A percentile compares a stretch with the other conserved stretches of the same genome.
Conservation (phyloP, 2,888 invertebrate species). For the Leptogaster cylindrica region DNA sequence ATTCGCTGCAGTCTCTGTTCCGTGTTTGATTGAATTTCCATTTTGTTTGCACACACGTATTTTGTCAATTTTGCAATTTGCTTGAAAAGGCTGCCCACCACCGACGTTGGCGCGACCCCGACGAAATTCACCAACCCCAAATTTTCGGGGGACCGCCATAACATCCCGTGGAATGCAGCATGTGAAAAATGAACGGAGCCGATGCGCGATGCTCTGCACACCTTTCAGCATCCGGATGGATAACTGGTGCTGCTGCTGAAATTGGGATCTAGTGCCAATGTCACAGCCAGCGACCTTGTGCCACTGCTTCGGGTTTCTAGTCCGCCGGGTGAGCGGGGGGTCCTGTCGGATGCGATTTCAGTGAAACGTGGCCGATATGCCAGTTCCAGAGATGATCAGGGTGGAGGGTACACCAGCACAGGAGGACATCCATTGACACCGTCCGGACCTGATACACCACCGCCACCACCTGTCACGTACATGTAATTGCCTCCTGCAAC, state of each 20-base stretch:
- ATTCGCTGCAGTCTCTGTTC: not conserved
- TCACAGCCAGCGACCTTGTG: conserved; percentile 38
- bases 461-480: conserved; percentile 39
- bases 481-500: conserved; percentile 40
- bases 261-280: conserved; percentile 25
- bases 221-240: not conserved
- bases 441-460: not conserved
- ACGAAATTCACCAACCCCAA: too few species aligned
- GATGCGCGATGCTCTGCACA: not conserved
- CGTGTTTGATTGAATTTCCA: conserved; percentile 35
- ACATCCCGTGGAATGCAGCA: conserved; percentile 17
- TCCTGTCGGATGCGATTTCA: conserved; percentile 20
- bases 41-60: conserved; percentile 28
- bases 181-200: conserved; percentile 26
- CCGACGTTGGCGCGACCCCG: not conserved
- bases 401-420: not conserved
- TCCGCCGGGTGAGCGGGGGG: not conserved
- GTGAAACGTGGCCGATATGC: conserved; percentile 14
- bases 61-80: conserved; percentile 30
- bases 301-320: not conserved
- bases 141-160: not conserved
- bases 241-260: not conserved
- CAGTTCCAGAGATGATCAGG: not conserved
- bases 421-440: not conserved
- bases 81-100: not conserved